These are phyloP conservation scores for Panagrolaimus sp. DNA, from an alignment of 1,140 invertebrate genomes.

Conservation along the genomic window DNA sequence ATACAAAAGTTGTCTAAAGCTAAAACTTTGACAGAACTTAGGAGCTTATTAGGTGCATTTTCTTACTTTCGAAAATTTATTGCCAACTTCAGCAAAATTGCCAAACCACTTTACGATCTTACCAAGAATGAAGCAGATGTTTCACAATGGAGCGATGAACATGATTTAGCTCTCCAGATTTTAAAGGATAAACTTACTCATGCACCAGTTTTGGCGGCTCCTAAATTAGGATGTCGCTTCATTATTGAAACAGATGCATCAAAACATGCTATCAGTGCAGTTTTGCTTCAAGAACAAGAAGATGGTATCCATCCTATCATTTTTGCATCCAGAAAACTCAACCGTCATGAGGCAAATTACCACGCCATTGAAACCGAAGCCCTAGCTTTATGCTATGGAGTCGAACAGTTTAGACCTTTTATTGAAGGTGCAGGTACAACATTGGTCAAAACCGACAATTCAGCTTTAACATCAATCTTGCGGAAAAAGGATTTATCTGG, in stretches of 20 bases:
- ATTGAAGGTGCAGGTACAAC: not conserved
- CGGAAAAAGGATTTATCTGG: constrained; percentile 7
- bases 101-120: constrained; percentile 20
- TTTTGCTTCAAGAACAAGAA: constrained; percentile 38
- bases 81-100: constrained; percentile 24
- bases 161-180: constrained; percentile 28
- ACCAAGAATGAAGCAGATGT: constrained; percentile 35
- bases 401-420: not conserved
- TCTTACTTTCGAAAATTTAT: constrained; percentile 33
- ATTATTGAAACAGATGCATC: constrained; percentile 41
- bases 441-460: constrained; percentile 19
- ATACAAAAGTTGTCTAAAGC: constrained; percentile 24
- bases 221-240: constrained; percentile 36
- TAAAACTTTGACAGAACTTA: constrained; percentile 11
- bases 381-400: constrained; percentile 16
- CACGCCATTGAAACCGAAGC: constrained; percentile 10
- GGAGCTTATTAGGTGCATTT: constrained; percentile 22
- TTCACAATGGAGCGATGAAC: constrained; percentile 22
- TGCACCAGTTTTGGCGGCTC: constrained; percentile 28
- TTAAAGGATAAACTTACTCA: constrained; percentile 32
- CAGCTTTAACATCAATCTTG: not conserved
- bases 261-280: constrained; percentile 25
- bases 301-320: constrained; percentile 27
- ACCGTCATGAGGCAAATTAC: constrained; percentile 17
- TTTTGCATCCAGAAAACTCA: constrained; percentile 16